Conservation (phyloP, 64 coral and sea anemone species). For the Porites australiensis region DNA sequence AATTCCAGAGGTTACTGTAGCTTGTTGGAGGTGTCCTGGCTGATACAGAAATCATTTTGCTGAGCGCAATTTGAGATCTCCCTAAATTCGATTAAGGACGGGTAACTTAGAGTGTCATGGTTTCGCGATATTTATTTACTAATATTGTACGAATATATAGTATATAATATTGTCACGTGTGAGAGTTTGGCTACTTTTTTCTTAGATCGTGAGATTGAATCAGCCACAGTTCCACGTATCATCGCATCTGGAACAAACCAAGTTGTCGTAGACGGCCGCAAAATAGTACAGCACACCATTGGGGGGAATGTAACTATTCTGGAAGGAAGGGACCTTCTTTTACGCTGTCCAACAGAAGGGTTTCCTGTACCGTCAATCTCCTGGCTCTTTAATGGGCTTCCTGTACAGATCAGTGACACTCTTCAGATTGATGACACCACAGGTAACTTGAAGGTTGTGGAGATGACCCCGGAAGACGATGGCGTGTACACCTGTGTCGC, state of each 20-base stretch:
- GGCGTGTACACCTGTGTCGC: constrained; percentile 74
- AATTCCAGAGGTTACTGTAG: too few species aligned
- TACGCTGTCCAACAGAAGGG: constrained; percentile 72
- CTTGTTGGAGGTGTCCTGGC: too few species aligned
- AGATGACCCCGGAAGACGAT: constrained; percentile 73
- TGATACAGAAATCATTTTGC: too few species aligned
- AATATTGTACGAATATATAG: not conserved
- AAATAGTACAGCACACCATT: constrained; percentile 44
- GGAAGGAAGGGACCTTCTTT: constrained; percentile 79
- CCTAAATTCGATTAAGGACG: too few species aligned
- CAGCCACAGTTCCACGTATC: constrained; percentile 26
- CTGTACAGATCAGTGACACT: constrained; percentile 65
- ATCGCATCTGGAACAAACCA: constrained; percentile 45
- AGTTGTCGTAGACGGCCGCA: constrained; percentile 2
- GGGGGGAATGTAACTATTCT: constrained; percentile 85
- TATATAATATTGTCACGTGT: not conserved
- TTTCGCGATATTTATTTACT: too few species aligned
- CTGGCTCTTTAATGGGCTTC: constrained; percentile 75
- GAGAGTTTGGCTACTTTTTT: not conserved
- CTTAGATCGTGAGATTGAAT: constrained; percentile 24
- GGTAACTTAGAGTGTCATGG: too few species aligned
- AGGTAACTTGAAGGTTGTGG: constrained; percentile 66
- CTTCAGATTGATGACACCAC: constrained; percentile 51
- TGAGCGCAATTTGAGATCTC: too few species aligned
- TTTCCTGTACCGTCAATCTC: constrained; percentile 58